Conservation (phyloP, 2,888 invertebrate genomes). For the Emesis furor region DNA sequence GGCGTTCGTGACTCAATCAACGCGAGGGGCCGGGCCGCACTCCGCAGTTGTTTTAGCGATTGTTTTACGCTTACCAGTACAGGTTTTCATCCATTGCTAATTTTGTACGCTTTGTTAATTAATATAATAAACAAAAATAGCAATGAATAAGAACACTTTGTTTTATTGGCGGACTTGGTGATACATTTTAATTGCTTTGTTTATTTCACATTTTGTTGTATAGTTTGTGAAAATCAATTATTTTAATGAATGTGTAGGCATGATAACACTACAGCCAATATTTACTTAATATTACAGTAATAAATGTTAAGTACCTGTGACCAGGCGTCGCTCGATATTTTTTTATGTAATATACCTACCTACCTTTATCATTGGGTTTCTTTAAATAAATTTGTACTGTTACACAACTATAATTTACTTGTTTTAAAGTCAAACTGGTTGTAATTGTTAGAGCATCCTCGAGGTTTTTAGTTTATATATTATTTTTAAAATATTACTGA, state of each 20-base stretch:
- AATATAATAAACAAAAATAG: slow-evolving; percentile 27
- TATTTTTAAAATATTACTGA: too few relatives aligned
- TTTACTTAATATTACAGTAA: too few relatives aligned
- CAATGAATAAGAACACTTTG: slow-evolving; percentile 44
- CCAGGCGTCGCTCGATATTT: too few relatives aligned
- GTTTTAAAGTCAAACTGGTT: too few relatives aligned
- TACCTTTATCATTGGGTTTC: too few relatives aligned
- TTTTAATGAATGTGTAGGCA: background rate
- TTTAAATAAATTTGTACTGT: too few relatives aligned
- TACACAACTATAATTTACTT: too few relatives aligned
- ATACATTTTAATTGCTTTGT: slow-evolving; percentile 9
- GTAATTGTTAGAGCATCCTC: too few relatives aligned
- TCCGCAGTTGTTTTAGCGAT: slow-evolving; percentile 79
- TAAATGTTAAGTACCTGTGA: too few relatives aligned
- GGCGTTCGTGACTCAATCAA: slow-evolving; percentile 85
- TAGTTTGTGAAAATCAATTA: background rate
- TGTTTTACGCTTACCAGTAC: slow-evolving; percentile 68
- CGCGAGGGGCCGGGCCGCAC: slow-evolving; percentile 83
- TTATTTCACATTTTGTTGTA: background rate
- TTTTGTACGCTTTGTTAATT: slow-evolving; percentile 36
- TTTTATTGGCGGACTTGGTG: background rate
- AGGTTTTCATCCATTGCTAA: slow-evolving; percentile 73
- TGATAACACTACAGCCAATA: background rate
- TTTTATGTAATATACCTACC: too few relatives aligned
- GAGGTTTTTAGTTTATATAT: too few relatives aligned